phyloP scores from a whole-genome alignment of 2,888 invertebrate genomes.

The Crossocerus cetratus region DNA sequence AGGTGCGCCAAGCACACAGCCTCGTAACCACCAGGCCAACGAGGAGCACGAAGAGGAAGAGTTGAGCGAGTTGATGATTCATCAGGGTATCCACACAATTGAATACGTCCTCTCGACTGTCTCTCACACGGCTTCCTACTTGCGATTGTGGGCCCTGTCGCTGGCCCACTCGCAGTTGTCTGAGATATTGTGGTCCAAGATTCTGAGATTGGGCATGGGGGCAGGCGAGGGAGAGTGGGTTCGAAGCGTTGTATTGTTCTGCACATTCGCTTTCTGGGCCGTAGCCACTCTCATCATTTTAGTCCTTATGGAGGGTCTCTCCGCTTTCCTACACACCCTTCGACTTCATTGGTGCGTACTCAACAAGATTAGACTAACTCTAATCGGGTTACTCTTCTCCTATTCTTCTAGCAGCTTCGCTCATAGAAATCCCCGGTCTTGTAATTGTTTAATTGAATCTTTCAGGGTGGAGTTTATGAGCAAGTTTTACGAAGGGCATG shows the following conservation, averaged over 20 bases:
- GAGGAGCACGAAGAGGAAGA: constrained; percentile 79
- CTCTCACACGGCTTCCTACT: constrained; percentile 97
- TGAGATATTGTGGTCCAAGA: constrained; percentile 88
- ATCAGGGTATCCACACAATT: constrained; percentile 97
- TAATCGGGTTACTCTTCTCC: neutral
- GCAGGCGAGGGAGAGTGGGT: constrained; percentile 65
- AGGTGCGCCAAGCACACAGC: constrained; percentile 75
- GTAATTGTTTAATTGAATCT: constrained; percentile 36
- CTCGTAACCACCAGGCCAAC: constrained; percentile 78
- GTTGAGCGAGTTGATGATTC: constrained; percentile 93
- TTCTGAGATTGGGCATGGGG: constrained; percentile 80
- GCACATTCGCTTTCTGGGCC: constrained; percentile 88
- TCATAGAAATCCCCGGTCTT: neutral
- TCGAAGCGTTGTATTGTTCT: constrained; percentile 80
- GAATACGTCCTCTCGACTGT: constrained; percentile 97
- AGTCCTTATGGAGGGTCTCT: constrained; percentile 93
- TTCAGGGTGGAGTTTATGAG: constrained; percentile 87
- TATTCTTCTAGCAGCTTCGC: neutral
- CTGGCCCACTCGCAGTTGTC: constrained; percentile 95
- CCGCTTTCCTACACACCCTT: constrained; percentile 92
- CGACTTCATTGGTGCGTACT: constrained; percentile 88
- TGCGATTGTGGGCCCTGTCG: constrained; percentile 97
- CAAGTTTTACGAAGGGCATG: constrained; percentile 85
- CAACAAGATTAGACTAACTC: neutral
- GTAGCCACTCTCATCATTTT: constrained; percentile 89